Evolutionary conservation across 2,797 vertebrate genomes (phyloP), one percentile per base, ranked within the genome.

Genomic region (Sebastes vulpes): DNA sequence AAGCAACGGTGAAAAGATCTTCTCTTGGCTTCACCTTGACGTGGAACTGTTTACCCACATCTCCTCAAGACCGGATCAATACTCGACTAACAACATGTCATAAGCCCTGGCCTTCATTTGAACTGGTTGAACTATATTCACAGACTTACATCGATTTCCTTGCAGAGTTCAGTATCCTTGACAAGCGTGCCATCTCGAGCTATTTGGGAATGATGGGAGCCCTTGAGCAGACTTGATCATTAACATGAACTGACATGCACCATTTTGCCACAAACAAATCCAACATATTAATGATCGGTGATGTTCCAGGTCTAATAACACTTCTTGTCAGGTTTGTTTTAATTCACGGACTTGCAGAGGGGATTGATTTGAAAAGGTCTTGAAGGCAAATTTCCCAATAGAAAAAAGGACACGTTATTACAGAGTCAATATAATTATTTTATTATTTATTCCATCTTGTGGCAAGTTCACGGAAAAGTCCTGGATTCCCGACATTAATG

Each of bases 41-140:
- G 4, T 64, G 10, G 2, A 2, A 2, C 18, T n/a, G 4, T 52
- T 57, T 21, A 10, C 20, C n/a, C 26, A 26, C 38, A 48, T 21
- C 7, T 11, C 12, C 5, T 57, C 54, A 42, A 25, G 21, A 32
- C 26, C 9, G 6, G 11, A 59, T 73, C 29, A 52, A 21, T 21
- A 46, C 20, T 14, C 2, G 0, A 2, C 21, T 35, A 26, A 52
- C 6, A 29, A 5, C 28, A 8, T 3, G 1, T 5, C 10, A 16
- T 25, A 31, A 26, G 11, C 46, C 23, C 25, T 32, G 67, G 54
- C 46, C 66, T 69, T 32, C 18, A n/a, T 69, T 20, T 50, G n/a
- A 67, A 68, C 14, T 35, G 32, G 14, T 20, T n/a, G 23, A 6
- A 12, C 8, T 57, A 3, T 70, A 20, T 29, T 28, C 20, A n/a